A percentile compares a stretch with the other conserved stretches of the same genome.
These are phyloP conservation scores for Etheostoma cragini DNA, from an alignment of 2,113 vertebrate genomes.

Conservation along the genomic window DNA sequence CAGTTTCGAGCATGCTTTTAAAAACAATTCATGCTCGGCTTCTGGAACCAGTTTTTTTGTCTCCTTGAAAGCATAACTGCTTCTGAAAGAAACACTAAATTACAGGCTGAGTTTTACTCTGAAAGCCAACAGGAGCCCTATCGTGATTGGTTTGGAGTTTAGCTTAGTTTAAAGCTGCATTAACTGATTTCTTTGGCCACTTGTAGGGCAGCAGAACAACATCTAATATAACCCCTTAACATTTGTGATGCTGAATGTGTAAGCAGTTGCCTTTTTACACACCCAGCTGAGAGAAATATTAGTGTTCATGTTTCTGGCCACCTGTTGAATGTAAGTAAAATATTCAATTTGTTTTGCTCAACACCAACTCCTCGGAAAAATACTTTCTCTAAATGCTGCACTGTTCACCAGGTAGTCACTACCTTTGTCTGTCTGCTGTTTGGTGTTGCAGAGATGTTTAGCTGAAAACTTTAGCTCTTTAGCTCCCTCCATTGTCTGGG, in stretches of 20 bases:
- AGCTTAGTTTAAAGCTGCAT: neutral
- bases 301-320: neutral
- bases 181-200: neutral
- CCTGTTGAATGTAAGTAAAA: neutral
- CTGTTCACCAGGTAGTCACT: neutral
- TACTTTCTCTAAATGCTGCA: neutral
- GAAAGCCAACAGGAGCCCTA: neutral
- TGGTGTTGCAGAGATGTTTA: neutral
- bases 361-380: too few relatives aligned
- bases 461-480: neutral
- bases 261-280: too few relatives aligned
- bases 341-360: too few relatives aligned
- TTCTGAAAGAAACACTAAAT: neutral
- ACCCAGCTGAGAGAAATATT: neutral
- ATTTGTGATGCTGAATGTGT: too few relatives aligned
- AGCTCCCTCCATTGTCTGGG: neutral
- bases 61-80: neutral
- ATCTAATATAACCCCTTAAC: neutral
- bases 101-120: neutral
- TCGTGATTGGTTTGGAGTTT: neutral
- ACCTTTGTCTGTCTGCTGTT: neutral
- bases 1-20: accelerated
- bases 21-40: too few relatives aligned
- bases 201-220: neutral
- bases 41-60: neutral